phyloP scores from a whole-genome alignment of 2,888 invertebrate species.

The Andrena dorsata region DNA sequence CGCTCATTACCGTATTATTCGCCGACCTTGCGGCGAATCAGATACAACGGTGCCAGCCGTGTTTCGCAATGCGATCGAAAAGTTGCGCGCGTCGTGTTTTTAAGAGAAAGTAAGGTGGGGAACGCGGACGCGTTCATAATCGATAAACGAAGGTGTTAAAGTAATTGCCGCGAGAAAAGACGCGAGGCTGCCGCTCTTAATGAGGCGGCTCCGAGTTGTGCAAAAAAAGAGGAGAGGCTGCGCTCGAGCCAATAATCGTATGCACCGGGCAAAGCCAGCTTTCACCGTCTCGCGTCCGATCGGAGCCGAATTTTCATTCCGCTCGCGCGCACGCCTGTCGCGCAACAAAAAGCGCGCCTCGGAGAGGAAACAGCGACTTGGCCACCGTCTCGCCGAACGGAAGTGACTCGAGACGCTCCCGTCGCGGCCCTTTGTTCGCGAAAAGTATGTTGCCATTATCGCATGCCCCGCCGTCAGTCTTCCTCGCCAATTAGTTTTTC shows the following conservation, averaged over 20 bases:
- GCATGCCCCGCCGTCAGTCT: not conserved
- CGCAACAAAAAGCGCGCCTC: conserved; percentile 58
- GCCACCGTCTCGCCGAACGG: conserved; percentile 67
- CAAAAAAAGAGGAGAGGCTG: conserved; percentile 8
- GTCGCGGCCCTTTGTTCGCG: conserved; percentile 54
- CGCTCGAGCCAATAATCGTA: conserved; percentile 11
- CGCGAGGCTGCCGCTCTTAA: not conserved
- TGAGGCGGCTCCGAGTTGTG: conserved; percentile 1
- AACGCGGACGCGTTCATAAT: not conserved
- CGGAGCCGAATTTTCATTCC: conserved; percentile 61
- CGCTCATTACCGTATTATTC: not conserved
- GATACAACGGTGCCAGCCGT: not conserved
- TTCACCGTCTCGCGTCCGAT: conserved; percentile 38
- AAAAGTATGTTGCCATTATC: conserved; percentile 42
- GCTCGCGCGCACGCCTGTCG: conserved; percentile 48
- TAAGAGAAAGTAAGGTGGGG: conserved; percentile 21
- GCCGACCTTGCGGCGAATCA: conserved; percentile 13
- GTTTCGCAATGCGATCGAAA: not conserved
- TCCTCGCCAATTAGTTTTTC: conserved; percentile 15
- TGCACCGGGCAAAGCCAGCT: conserved; percentile 17
- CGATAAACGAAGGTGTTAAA: not conserved
- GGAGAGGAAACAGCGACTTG: conserved; percentile 64
- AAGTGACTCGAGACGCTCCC: conserved; percentile 61
- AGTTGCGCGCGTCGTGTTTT: not conserved
- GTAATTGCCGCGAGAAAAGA: not conserved